Percentiles rank a stretch among this genome's conserved stretches.
These are phyloP conservation scores for Dryas iulia DNA, from an alignment of 1,140 invertebrate species.

Conservation along the genomic window DNA sequence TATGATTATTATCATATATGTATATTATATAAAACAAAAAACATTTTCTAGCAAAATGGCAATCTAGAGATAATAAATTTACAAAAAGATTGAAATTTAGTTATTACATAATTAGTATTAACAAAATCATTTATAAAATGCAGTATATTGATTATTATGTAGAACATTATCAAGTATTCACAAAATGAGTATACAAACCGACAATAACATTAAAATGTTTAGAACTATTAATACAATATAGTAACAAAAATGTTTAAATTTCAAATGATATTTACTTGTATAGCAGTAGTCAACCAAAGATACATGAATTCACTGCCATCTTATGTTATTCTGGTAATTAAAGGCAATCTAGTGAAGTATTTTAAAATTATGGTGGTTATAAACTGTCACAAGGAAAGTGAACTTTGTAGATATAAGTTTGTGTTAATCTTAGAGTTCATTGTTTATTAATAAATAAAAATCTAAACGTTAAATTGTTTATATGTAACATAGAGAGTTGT, in stretches of 20 bases:
- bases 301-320: conserved; percentile 3
- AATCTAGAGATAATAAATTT: neutral
- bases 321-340: neutral
- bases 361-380: neutral
- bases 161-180: too few species aligned
- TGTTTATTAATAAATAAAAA: neutral
- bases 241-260: neutral
- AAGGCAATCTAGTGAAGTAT: neutral
- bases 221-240: neutral
- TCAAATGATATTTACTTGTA: neutral
- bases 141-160: neutral
- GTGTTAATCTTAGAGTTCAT: neutral
- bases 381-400: neutral
- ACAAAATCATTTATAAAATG: neutral
- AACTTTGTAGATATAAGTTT: neutral
- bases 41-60: neutral
- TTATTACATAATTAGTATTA: neutral
- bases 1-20: neutral
- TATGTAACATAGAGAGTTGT: neutral
- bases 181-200: too few species aligned
- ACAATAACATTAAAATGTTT: neutral
- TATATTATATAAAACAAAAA: neutral
- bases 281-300: conserved; percentile 4
- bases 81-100: neutral
- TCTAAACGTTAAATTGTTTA: neutral